Percentiles rank a stretch among this genome's conserved stretches.
These are phyloP conservation scores for Sebastes miniatus DNA, from an alignment of 2,797 vertebrate species.

Conservation along the genomic window DNA sequence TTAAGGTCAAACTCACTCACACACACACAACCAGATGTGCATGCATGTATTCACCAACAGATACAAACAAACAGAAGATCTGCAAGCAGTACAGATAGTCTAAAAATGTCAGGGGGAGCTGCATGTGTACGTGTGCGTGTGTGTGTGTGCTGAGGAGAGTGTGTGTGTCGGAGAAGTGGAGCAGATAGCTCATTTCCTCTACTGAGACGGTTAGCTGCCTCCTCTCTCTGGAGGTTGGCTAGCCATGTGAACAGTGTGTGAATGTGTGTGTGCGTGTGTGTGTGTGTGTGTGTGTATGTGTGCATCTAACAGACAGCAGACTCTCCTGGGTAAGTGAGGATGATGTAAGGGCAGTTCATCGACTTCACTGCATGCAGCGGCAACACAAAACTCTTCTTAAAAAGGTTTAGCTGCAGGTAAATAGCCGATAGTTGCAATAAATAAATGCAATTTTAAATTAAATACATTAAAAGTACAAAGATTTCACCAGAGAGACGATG, in stretches of 20 bases:
- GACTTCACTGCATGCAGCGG: slow-evolving; percentile 14
- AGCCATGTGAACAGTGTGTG: slow-evolving; percentile 47
- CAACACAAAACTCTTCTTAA: slow-evolving; percentile 1
- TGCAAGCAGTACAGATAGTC: slow-evolving; percentile 42
- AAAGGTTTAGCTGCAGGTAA: slow-evolving; percentile 8
- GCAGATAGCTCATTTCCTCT: slow-evolving; percentile 78
- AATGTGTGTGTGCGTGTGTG: slow-evolving; percentile 1
- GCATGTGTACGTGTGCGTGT: not conserved
- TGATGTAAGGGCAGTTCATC: slow-evolving; percentile 62
- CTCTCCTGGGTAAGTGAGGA: slow-evolving; percentile 43
- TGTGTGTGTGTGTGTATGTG: slow-evolving; percentile 6
- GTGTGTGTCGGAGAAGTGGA: slow-evolving; percentile 52
- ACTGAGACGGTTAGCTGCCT: slow-evolving; percentile 66
- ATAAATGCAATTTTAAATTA: not conserved
- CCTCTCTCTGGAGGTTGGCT: slow-evolving; percentile 62
- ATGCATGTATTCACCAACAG: slow-evolving; percentile 34
- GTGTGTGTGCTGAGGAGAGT: not conserved
- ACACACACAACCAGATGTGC: not conserved
- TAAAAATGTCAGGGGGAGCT: slow-evolving; percentile 48
- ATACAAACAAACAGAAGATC: slow-evolving; percentile 56
- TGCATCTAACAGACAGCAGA: slow-evolving; percentile 42
- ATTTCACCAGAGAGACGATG: not conserved
- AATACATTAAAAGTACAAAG: not conserved
- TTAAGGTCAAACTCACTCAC: slow-evolving; percentile 79
- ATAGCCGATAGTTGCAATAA: not conserved